Conservation (phyloP, 2,888 invertebrate genomes). For the Hirtodrosophila trivittata region DNA sequence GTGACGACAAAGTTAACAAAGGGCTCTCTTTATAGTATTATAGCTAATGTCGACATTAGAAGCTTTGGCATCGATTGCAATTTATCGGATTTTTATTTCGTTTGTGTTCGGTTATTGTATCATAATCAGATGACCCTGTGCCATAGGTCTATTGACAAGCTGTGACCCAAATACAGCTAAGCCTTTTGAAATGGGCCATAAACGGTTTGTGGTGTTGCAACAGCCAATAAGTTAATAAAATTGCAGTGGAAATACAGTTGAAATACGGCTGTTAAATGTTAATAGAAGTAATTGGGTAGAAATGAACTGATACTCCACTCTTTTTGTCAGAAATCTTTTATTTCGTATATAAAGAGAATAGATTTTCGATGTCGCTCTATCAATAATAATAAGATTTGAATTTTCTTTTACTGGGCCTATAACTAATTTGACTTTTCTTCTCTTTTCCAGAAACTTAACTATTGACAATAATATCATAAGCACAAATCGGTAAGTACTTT, state of each 20-base stretch:
- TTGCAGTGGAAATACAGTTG: too few species aligned
- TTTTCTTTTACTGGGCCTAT: too few species aligned
- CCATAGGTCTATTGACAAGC: conserved; percentile 11
- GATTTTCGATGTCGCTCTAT: too few species aligned
- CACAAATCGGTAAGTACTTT: conserved; percentile 45
- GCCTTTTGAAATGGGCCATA: conserved; percentile 20
- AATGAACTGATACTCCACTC: too few species aligned
- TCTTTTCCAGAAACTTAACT: conserved; percentile 39
- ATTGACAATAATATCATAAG: conserved; percentile 56
- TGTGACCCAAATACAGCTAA: conserved; percentile 45
- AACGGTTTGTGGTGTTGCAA: conserved; percentile 14
- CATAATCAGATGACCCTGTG: conserved; percentile 41
- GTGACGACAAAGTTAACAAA: conserved; percentile 36
- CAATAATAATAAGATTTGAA: too few species aligned
- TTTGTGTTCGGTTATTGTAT: conserved; percentile 14
- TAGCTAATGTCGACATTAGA: conserved; percentile 33
- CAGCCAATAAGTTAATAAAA: conserved; percentile 3
- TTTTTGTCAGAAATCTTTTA: too few species aligned
- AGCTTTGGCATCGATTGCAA: conserved; percentile 44
- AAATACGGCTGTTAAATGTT: too few species aligned
- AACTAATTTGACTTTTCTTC: neutral
- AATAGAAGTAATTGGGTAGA: too few species aligned
- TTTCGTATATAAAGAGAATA: too few species aligned
- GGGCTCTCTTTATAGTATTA: conserved; percentile 24
- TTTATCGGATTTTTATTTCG: conserved; percentile 46